A percentile compares a stretch with the other conserved stretches of the same genome.
phyloP scores from a whole-genome alignment of 2,797 vertebrate species.

The Oreonectes daqikongensis region DNA sequence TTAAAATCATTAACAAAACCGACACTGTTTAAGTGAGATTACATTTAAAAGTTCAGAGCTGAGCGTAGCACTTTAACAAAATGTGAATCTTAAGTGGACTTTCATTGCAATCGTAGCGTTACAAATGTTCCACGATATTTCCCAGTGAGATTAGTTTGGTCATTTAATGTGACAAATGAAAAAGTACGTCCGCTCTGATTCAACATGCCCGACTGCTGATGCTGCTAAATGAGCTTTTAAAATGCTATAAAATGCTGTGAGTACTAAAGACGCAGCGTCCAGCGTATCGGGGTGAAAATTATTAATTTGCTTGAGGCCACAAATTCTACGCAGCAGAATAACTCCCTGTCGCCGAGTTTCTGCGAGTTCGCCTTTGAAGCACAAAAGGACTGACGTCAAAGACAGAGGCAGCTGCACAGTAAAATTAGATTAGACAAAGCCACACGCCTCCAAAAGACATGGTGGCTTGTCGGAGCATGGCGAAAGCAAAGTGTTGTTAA shows the following conservation, averaged over 20 bases:
- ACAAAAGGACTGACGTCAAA: constrained; percentile 37
- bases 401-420: constrained; percentile 10
- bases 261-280: constrained; percentile 18
- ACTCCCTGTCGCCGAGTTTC: constrained; percentile 28
- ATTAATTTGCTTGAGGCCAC: constrained; percentile 11
- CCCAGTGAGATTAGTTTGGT: constrained; percentile 23
- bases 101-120: constrained; percentile 15
- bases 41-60: background rate
- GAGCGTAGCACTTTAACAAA: background rate
- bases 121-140: constrained; percentile 30
- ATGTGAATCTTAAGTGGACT: background rate
- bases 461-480: background rate
- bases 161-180: constrained; percentile 35
- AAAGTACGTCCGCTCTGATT: constrained; percentile 29
- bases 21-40: background rate
- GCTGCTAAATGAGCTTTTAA: constrained; percentile 10
- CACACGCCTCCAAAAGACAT: constrained; percentile 27
- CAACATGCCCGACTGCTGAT: background rate
- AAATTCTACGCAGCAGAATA: constrained; percentile 9
- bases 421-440: constrained; percentile 45
- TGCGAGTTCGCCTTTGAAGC: constrained; percentile 18
- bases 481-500: constrained; percentile 17
- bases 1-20: background rate
- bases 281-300: constrained; percentile 23
- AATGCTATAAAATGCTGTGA: constrained; percentile 24